phyloP scores from a whole-genome alignment of 2,888 invertebrate genomes.

The Ormyrus labotus region DNA sequence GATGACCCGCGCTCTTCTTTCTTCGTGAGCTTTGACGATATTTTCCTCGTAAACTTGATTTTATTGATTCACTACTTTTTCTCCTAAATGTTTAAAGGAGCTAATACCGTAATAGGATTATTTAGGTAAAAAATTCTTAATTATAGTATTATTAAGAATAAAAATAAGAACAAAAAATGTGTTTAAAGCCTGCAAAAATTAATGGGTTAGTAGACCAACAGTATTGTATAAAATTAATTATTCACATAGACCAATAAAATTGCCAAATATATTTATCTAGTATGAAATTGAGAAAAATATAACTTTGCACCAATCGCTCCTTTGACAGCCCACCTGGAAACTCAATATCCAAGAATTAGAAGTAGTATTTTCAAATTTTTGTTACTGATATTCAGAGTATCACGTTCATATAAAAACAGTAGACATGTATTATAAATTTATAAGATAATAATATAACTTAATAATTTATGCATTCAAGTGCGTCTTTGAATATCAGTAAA shows the following conservation, averaged over 20 bases:
- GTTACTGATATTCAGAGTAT: constrained; percentile 45
- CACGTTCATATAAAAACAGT: background rate
- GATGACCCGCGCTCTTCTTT: constrained; percentile 46
- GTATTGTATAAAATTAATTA: constrained; percentile 49
- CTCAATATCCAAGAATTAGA: constrained; percentile 70
- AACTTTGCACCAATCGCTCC: constrained; percentile 62
- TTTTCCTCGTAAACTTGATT: constrained; percentile 33
- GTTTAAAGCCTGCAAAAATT: constrained; percentile 65
- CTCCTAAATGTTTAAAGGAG: constrained; percentile 42
- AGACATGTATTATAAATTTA: constrained; percentile 6
- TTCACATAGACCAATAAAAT: constrained; percentile 48
- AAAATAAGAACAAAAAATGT: constrained; percentile 29
- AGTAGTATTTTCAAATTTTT: constrained; percentile 45
- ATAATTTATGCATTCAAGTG: constrained; percentile 23
- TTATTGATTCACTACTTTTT: constrained; percentile 47
- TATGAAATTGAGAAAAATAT: constrained; percentile 54
- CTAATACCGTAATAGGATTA: constrained; percentile 53
- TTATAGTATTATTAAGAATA: constrained; percentile 39
- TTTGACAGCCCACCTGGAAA: constrained; percentile 70
- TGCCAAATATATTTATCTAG: constrained; percentile 51
- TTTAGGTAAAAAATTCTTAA: constrained; percentile 45
- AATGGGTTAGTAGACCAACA: constrained; percentile 65
- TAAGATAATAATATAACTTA: constrained; percentile 12
- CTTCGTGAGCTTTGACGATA: constrained; percentile 42
- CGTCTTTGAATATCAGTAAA: constrained; percentile 54